Evolutionary conservation across 2,888 invertebrate genomes (phyloP), one percentile per base, ranked within the genome.

Genomic region (Cheilosia variabilis): DNA sequence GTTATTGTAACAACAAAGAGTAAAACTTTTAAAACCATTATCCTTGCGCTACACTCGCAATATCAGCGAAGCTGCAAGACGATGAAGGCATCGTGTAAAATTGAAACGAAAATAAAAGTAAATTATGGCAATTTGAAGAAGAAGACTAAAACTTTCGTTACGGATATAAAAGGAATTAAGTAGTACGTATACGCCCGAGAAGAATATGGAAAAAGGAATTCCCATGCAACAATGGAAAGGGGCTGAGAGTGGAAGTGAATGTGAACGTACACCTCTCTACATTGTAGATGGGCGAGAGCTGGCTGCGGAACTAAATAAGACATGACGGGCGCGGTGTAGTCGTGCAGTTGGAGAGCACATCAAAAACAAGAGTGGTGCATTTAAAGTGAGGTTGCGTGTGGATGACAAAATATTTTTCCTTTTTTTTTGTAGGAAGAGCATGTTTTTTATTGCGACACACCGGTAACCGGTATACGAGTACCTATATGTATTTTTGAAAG

Each of bases 91-190:
- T 17, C 73, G 27, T 69, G 80, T 78, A 73, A 87, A 82, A 77
- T 82, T 87, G 82, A 82, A 82, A 82, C 82, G 87, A 87, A 87
- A 87, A 87, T 87, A 87, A 82, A 82, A 87, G 82, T 87, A 87
- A 87, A 87, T 87, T 87, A 87, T 82, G 87, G 87, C 87, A 87
- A 87, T 87, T 87, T 87, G 78, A 78, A 53, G 66, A 73, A 57
- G 72, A 66, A 81, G 77, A 82, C 72, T 69, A 77, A 82, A 87
- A 82, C 73, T 87, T 82, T 82, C 68, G 65, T 77, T 72, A 68
- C 81, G 77, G 81, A 86, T 63, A 76, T 86, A 86, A 86, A 68
- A 81, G 66, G 86, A 81, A 80, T 81, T 80, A 77, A 86, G 81
- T 80, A 66, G 75, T 71, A 62, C 66, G 66, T 72, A 55, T 52